Conservation (phyloP, 2,797 vertebrate genomes). For the Neostethus bicornis region DNA sequence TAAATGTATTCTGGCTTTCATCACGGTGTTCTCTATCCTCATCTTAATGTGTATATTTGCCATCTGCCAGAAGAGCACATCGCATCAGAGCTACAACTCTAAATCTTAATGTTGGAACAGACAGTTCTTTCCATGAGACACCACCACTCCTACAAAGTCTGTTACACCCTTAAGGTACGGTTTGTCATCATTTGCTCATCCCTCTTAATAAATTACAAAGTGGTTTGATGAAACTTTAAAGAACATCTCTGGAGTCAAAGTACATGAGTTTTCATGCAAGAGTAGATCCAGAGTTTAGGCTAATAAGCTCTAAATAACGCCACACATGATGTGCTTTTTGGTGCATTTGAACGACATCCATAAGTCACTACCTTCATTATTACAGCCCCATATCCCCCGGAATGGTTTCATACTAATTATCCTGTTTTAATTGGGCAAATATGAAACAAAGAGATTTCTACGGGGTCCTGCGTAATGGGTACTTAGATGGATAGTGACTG, state of each 20-base stretch:
- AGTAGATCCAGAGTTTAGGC: conserved; percentile 19
- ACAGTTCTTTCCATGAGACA: conserved; percentile 18
- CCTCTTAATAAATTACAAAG: conserved; percentile 12
- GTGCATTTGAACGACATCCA: conserved; percentile 27
- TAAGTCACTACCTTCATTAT: conserved; percentile 31
- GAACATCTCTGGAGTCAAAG: conserved; percentile 17
- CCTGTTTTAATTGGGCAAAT: conserved; percentile 59
- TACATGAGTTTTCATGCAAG: not conserved
- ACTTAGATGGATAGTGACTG: conserved; percentile 73
- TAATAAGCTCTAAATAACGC: conserved; percentile 26
- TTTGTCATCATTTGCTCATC: conserved; percentile 6
- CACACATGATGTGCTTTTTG: conserved; percentile 8
- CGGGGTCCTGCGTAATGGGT: conserved; percentile 57
- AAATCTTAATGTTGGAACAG: conserved; percentile 10
- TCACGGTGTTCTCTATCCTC: conserved; percentile 3
- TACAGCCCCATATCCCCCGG: conserved; percentile 35
- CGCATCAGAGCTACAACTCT: not conserved
- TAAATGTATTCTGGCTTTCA: conserved; percentile 19
- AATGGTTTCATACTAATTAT: conserved; percentile 53
- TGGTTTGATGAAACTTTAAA: conserved; percentile 20
- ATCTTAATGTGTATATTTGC: conserved; percentile 8
- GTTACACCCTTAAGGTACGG: conserved; percentile 12
- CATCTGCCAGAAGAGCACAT: conserved; percentile 15
- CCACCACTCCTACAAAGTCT: conserved; percentile 27
- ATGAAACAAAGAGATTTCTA: conserved; percentile 37